Conservation (phyloP, 2,797 vertebrate species). For the Catamblyrhynchus diadema region DNA sequence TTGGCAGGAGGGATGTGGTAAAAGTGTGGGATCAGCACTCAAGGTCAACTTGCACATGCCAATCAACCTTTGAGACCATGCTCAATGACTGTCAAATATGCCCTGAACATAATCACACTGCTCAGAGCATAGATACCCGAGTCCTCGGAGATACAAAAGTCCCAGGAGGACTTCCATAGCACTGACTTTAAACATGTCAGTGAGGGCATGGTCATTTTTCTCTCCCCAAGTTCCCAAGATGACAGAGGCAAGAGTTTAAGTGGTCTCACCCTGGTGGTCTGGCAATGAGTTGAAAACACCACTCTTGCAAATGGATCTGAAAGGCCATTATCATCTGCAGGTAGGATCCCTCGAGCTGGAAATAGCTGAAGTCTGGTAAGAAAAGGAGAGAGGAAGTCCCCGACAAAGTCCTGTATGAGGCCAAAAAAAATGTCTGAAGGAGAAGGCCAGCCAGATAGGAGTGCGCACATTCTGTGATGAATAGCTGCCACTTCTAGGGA, state of each 20-base stretch:
- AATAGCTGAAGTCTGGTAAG: conserved; percentile 82
- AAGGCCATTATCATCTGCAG: conserved; percentile 89
- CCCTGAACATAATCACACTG: not conserved
- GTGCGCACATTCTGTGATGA: not conserved
- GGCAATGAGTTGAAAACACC: conserved; percentile 89
- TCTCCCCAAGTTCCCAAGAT: not conserved
- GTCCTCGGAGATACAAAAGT: not conserved
- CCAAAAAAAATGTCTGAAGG: not conserved
- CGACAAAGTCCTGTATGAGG: not conserved
- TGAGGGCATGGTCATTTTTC: not conserved
- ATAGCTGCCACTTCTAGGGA: not conserved
- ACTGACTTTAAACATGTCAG: not conserved
- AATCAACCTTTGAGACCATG: not conserved
- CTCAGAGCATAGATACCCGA: not conserved
- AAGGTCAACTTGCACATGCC: not conserved
- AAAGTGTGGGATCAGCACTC: not conserved
- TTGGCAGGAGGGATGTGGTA: not conserved
- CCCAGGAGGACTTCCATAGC: not conserved
- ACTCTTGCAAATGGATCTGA: conserved; percentile 89
- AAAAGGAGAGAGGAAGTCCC: not conserved
- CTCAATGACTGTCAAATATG: not conserved
- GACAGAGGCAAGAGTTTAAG: not conserved
- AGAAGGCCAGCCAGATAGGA: not conserved
- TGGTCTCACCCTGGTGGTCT: conserved; percentile 81
- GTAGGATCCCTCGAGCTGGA: conserved; percentile 88